A percentile compares a stretch with the other conserved stretches of the same genome.
Conservation (phyloP, 2,888 invertebrate genomes). For the Odontocerum albicorne region DNA sequence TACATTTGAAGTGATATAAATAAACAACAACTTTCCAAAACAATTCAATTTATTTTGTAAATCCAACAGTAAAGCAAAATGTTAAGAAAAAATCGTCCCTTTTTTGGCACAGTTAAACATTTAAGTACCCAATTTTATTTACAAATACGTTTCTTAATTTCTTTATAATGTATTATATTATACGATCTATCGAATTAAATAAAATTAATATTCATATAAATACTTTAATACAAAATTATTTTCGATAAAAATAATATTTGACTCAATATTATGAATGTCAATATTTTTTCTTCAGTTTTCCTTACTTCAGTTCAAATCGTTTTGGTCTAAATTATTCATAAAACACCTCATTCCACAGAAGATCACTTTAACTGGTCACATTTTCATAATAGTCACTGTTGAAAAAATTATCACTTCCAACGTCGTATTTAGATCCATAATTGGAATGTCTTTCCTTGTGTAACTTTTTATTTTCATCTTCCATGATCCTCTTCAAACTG, state of each 20-base stretch:
- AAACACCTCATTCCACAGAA: no score
- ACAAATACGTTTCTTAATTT: slow-evolving; percentile 13
- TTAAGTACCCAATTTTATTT: slow-evolving; percentile 7
- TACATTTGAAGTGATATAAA: background rate
- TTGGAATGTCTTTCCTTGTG: slow-evolving; percentile 7
- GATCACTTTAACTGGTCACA: slow-evolving; percentile 25
- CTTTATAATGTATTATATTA: slow-evolving; percentile 7
- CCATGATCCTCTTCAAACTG: slow-evolving; percentile 53
- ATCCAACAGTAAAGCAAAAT: slow-evolving; percentile 15
- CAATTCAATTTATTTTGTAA: slow-evolving; percentile 16
- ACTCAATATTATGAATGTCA: background rate
- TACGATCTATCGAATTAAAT: slow-evolving; percentile 15
- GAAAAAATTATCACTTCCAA: slow-evolving; percentile 22
- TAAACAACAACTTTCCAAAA: slow-evolving; percentile 14
- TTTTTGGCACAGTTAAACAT: slow-evolving; percentile 25
- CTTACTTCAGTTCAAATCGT: no score
- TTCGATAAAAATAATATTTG: slow-evolving; percentile 24
- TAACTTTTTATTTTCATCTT: slow-evolving; percentile 42
- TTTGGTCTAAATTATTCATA: no score
- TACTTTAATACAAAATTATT: slow-evolving; percentile 21
- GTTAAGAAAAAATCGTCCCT: slow-evolving; percentile 6
- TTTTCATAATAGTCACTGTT: slow-evolving; percentile 30
- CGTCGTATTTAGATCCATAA: slow-evolving; percentile 22
- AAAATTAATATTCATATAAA: background rate
- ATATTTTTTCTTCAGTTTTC: background rate